A percentile compares a stretch with the other conserved stretches of the same genome.
phyloP scores from a whole-genome alignment of 30 jellyfish, hydroid and myxozoan species.

The Hydra vulgaris region DNA sequence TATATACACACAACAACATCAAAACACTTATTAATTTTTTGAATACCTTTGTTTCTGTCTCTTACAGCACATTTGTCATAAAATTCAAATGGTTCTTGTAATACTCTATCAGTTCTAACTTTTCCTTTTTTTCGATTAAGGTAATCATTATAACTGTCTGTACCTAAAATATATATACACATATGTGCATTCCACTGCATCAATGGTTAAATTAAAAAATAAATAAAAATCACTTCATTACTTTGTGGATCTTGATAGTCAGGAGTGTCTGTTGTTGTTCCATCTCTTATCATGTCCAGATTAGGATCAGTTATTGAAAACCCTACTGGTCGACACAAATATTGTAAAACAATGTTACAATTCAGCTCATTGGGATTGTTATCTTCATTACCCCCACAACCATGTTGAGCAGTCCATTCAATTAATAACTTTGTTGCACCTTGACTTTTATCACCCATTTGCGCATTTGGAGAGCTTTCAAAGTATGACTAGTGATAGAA shows the following conservation, averaged over 20 bases:
- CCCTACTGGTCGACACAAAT: conserved; percentile 50
- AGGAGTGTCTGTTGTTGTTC: conserved; percentile 35
- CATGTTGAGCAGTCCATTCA: conserved; percentile 96
- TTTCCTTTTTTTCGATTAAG: conserved; percentile 16
- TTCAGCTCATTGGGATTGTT: conserved; percentile 78
- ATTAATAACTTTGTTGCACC: conserved; percentile 41
- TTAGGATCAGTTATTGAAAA: neutral
- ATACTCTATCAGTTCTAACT: conserved; percentile 20
- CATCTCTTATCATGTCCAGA: conserved; percentile 46
- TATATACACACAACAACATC: too few species aligned
- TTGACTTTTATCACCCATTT: conserved; percentile 1
- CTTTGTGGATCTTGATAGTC: conserved; percentile 8
- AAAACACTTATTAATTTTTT: neutral
- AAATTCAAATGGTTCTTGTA: conserved; percentile 75
- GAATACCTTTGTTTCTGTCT: conserved; percentile 67
- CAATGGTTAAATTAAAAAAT: too few species aligned
- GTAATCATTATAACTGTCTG: conserved; percentile 7
- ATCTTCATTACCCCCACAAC: conserved; percentile 94
- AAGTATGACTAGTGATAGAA: conserved; percentile 24
- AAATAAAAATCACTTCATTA: neutral
- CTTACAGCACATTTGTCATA: conserved; percentile 70
- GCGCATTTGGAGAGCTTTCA: conserved; percentile 33
- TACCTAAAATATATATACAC: conserved; percentile 3
- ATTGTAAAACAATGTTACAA: conserved; percentile 71
- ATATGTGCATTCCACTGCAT: too few species aligned